phyloP scores from a whole-genome alignment of 2,888 invertebrate genomes.

The Hypena proboscidalis region DNA sequence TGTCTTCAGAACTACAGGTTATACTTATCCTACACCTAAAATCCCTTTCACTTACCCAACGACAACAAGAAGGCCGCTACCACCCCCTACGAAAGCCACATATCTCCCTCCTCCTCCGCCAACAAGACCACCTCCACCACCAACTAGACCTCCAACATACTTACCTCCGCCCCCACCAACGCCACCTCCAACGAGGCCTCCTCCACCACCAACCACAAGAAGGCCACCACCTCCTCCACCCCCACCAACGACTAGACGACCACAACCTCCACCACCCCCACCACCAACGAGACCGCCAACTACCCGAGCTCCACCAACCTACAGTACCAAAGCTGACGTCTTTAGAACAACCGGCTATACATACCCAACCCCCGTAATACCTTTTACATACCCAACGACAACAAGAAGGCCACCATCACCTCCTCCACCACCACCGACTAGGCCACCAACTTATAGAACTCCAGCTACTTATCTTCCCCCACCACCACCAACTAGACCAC shows the following conservation, averaged over 20 bases:
- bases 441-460: not conserved
- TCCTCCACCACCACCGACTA: slow-evolving; percentile 19
- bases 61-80: slow-evolving; percentile 26
- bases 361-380: slow-evolving; percentile 35
- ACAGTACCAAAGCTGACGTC: slow-evolving; percentile 31
- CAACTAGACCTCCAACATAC: slow-evolving; percentile 8
- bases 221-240: slow-evolving; percentile 29
- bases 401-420: slow-evolving; percentile 33
- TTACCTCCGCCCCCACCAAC: slow-evolving; percentile 23
- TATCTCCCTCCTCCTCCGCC: slow-evolving; percentile 34
- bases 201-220: slow-evolving; percentile 35
- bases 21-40: slow-evolving; percentile 39
- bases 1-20: slow-evolving; percentile 43
- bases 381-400: slow-evolving; percentile 38
- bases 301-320: slow-evolving; percentile 27
- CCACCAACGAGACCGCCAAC: slow-evolving; percentile 28
- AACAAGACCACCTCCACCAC: slow-evolving; percentile 6
- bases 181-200: slow-evolving; percentile 20
- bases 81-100: slow-evolving; percentile 15
- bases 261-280: slow-evolving; percentile 37
- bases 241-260: slow-evolving; percentile 28
- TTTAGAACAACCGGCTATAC: slow-evolving; percentile 45
- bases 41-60: slow-evolving; percentile 37
- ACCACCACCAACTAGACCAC: slow-evolving; percentile 1
- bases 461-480: slow-evolving; percentile 14